Evolutionary conservation across 2,888 invertebrate species (phyloP).

Genomic region (Pristionchus mayeri): DNA sequence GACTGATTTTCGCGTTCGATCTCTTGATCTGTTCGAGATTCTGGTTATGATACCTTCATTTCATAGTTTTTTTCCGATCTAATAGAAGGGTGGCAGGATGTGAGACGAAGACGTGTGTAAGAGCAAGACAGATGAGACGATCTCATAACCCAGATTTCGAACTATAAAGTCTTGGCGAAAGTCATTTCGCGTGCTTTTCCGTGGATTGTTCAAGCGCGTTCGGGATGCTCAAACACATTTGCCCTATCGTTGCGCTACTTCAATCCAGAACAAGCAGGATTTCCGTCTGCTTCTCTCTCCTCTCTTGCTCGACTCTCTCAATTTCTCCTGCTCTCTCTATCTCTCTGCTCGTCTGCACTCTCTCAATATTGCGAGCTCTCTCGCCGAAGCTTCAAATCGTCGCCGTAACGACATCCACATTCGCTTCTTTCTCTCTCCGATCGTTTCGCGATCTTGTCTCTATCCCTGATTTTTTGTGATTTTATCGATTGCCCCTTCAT

Average conservation of each 20-base stretch:
- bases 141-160: no score
- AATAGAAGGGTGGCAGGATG: no score
- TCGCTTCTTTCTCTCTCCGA: not conserved
- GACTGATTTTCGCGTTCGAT: no score
- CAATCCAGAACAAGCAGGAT: no score
- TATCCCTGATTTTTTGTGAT: not conserved
- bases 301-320: not conserved
- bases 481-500: conserved; percentile 21
- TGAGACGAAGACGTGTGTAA: no score
- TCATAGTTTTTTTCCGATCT: no score
- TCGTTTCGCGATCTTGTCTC: conserved; percentile 23
- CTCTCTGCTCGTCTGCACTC: conserved; percentile 9
- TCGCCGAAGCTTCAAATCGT: conserved; percentile 32
- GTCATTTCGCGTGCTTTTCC: not conserved
- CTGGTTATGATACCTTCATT: no score
- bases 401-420: conserved; percentile 26
- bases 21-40: no score
- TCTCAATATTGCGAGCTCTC: not conserved
- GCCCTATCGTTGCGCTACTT: no score
- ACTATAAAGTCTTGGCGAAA: not conserved
- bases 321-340: not conserved
- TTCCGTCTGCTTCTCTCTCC: not conserved
- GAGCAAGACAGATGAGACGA: no score
- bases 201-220: no score
- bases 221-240: no score